phyloP scores from a whole-genome alignment of 2,888 invertebrate genomes.

The Platycheirus albimanus region DNA sequence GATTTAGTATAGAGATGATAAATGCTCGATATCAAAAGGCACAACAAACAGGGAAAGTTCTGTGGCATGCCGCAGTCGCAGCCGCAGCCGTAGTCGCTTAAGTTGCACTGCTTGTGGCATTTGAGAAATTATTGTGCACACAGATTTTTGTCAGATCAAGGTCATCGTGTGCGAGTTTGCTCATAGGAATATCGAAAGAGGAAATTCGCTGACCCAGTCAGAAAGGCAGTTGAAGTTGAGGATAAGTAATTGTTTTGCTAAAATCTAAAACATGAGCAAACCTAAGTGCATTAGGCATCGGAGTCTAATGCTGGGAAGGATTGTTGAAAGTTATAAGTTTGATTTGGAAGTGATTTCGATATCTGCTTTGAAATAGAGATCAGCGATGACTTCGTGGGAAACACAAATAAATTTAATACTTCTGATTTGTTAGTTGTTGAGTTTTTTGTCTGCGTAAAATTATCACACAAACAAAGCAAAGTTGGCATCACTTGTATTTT shows the following conservation, averaged over 20 bases:
- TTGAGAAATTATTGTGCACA: constrained; percentile 56
- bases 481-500: too few species aligned
- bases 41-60: constrained; percentile 41
- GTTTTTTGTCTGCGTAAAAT: too few species aligned
- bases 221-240: background rate
- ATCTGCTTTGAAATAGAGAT: background rate
- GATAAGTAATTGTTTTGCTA: constrained; percentile 16
- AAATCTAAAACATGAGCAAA: constrained; percentile 9
- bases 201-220: constrained; percentile 45
- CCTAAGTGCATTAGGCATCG: constrained; percentile 12
- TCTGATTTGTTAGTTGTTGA: too few species aligned
- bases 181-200: constrained; percentile 24
- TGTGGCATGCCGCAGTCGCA: constrained; percentile 5
- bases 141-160: constrained; percentile 67
- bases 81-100: background rate
- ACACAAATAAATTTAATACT: background rate
- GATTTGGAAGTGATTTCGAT: background rate
- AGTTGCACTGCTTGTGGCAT: constrained; percentile 16
- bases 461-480: too few species aligned
- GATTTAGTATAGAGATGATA: constrained; percentile 29
- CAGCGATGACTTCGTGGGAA: background rate
- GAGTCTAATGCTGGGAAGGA: background rate
- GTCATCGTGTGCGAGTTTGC: constrained; percentile 28
- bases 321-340: constrained; percentile 12
- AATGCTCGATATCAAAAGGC: constrained; percentile 40